Evolutionary conservation across 2,113 vertebrate species (phyloP).

Genomic region (Mionectes macconnelli): DNA sequence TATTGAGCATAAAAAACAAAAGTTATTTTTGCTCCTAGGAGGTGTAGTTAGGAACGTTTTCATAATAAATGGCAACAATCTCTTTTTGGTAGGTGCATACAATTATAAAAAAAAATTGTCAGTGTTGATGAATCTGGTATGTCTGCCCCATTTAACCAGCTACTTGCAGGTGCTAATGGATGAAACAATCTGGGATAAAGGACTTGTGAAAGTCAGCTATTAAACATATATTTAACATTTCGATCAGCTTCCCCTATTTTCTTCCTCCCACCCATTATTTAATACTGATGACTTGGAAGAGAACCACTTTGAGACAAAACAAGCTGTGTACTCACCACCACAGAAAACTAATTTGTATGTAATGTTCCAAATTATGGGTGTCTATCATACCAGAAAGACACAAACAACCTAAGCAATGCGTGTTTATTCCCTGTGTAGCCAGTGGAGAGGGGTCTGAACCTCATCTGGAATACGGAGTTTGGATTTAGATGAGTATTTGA

Average conservation of each 20-base stretch:
- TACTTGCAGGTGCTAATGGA: constrained; percentile 63
- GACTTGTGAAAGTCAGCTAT: constrained; percentile 73
- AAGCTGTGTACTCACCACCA: neutral
- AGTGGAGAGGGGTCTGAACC: neutral
- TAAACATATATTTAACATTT: constrained; percentile 43
- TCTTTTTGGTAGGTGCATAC: constrained; percentile 37
- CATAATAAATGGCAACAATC: constrained; percentile 70
- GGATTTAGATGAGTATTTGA: neutral
- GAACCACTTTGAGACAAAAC: neutral
- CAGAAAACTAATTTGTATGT: neutral
- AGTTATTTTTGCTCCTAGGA: constrained; percentile 58
- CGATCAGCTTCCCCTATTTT: constrained; percentile 9
- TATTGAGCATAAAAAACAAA: neutral
- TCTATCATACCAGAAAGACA: neutral
- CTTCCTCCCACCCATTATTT: neutral
- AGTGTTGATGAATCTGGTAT: constrained; percentile 62
- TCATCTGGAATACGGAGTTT: neutral
- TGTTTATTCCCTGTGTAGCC: neutral
- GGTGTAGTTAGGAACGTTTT: constrained; percentile 33
- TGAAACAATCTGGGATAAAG: constrained; percentile 59
- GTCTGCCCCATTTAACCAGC: constrained; percentile 68
- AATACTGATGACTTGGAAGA: neutral
- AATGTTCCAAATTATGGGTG: neutral
- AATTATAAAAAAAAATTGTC: constrained; percentile 47
- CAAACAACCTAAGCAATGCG: neutral